A percentile compares a stretch with the other conserved stretches of the same genome.
These are phyloP conservation scores for Xenopus petersii DNA, from an alignment of 2,797 vertebrate genomes.

Conservation along the genomic window DNA sequence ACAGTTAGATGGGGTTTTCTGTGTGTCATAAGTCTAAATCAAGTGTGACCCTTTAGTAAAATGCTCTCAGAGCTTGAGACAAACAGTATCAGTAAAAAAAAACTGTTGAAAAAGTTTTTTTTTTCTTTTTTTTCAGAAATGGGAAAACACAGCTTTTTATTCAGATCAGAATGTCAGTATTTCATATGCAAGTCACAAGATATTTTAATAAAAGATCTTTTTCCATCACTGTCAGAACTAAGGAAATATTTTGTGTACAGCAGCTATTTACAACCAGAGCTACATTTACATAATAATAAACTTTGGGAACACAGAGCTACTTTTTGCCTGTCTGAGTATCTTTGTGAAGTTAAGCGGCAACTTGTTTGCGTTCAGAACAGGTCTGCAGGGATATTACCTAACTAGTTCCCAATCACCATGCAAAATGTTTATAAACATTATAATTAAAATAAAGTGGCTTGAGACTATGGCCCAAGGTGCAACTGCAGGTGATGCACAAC, in stretches of 20 bases:
- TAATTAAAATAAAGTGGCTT: no score
- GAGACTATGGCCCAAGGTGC: no score
- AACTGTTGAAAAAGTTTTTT: no score
- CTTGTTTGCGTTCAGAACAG: slow-evolving; percentile 31
- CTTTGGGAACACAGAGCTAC: slow-evolving; percentile 46
- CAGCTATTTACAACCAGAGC: slow-evolving; percentile 33
- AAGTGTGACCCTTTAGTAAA: no score
- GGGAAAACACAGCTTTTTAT: slow-evolving; percentile 27
- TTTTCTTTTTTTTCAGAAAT: no score
- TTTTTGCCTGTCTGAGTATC: slow-evolving; percentile 46
- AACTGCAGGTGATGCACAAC: no score
- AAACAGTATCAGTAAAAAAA: no score
- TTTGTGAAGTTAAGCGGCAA: slow-evolving; percentile 48
- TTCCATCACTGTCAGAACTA: slow-evolving; percentile 31
- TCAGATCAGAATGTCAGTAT: slow-evolving; percentile 12
- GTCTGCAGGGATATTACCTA: slow-evolving; percentile 48
- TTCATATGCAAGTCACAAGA: slow-evolving; percentile 26
- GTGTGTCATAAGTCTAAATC: no score
- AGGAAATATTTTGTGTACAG: slow-evolving; percentile 23
- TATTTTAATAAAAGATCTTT: slow-evolving; percentile 37
- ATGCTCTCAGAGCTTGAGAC: no score
- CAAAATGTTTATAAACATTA: background rate
- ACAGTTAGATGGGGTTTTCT: no score
- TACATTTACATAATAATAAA: slow-evolving; percentile 54
- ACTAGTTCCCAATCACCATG: slow-evolving; percentile 50